Evolutionary conservation across 2,797 vertebrate species (phyloP), one percentile per base, ranked within the genome.

Genomic region (Sciurus vulgaris): DNA sequence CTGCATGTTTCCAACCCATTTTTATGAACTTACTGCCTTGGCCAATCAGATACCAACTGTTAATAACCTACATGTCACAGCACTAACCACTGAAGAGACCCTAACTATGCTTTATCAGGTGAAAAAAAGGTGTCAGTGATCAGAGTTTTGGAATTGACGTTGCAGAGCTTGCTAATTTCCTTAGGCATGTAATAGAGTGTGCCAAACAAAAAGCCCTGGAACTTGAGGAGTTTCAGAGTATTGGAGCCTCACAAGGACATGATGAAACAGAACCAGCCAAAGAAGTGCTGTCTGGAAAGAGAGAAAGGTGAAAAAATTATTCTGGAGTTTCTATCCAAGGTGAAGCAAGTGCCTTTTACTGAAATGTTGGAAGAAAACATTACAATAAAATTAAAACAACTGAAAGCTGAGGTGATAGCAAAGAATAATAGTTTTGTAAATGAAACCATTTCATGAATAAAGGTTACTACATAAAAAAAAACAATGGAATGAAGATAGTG

Each of bases 81-180:
- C 99, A 4, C 98, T 99, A 94, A 99, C 99, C 44, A 98, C 99
- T 0, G 98, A 99, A 67, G 98, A 99, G 97, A 99, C 99, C 0
- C 98, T 99, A 72, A 99, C 99, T 0, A 99, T 99, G 99, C 99
- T 99, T 30, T 99, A 99, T 98, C 98, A 99, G 93, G 99, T 99
- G 96, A 99, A 99, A 98, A 98, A 98, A 98, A 99, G 99, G 99
- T 88, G 98, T 99, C 96, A 99, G 99, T 69, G 99, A 99, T 98
- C 99, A 99, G 97, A 99, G 99, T 98, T 99, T 99, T 97, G 99
- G 99, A 61, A 99, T 99, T 98, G 99, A 99, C 0, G 99, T 99
- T 24, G 99, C 99, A 2, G 99, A 99, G 98, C 94, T 99, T 97
- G 99, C 99, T 0, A 99, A 98, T 98, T 99, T 99, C 97, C 99